Percentiles rank a stretch among this genome's conserved stretches.
phyloP scores from a whole-genome alignment of 1,140 invertebrate species.

The Ceratosolen solmsi region DNA sequence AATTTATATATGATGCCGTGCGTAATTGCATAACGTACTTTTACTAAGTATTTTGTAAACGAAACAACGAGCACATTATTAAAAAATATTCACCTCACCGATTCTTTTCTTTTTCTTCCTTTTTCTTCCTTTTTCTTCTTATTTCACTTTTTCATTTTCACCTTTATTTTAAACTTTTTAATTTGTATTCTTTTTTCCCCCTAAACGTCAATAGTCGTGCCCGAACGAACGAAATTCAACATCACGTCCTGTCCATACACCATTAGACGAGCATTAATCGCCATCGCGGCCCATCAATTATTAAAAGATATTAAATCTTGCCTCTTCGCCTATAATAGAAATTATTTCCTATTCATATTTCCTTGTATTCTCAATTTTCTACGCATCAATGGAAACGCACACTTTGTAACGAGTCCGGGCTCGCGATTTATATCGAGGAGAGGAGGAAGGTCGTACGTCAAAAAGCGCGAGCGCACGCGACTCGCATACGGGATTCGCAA shows the following conservation, averaged over 20 bases:
- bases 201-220: too few relatives aligned
- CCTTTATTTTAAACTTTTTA: too few relatives aligned
- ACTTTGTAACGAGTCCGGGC: conserved; percentile 5
- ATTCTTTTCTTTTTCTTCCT: too few relatives aligned
- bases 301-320: background rate
- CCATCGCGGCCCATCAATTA: too few relatives aligned
- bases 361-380: background rate
- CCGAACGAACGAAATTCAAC: too few relatives aligned
- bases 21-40: background rate
- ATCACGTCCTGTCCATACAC: too few relatives aligned
- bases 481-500: conserved; percentile 17
- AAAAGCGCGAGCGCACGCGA: background rate
- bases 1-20: background rate
- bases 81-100: too few relatives aligned
- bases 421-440: background rate
- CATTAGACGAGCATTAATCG: too few relatives aligned
- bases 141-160: too few relatives aligned
- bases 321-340: background rate
- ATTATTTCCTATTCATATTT: background rate
- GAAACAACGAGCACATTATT: background rate
- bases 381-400: background rate
- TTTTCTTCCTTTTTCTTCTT: too few relatives aligned
- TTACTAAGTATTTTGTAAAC: background rate
- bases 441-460: background rate
- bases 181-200: too few relatives aligned